Evolutionary conservation across 1,140 invertebrate genomes (phyloP).

Genomic region (Cotesia typhae): DNA sequence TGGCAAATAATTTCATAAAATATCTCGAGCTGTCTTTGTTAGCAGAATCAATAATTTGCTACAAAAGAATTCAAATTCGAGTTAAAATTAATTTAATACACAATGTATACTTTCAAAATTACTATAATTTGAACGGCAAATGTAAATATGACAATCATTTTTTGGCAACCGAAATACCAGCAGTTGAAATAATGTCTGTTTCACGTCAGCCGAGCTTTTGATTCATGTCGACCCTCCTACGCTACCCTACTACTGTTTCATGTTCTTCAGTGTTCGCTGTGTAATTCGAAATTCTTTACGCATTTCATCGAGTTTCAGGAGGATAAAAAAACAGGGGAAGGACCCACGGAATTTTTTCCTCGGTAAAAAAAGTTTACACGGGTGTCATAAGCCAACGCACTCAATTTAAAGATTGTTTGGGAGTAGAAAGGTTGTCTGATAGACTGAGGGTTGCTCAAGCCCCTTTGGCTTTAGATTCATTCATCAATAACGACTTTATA

Average conservation of each 20-base stretch:
- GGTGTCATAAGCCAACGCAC: conserved; percentile 60
- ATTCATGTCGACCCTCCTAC: conserved; percentile 46
- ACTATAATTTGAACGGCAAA: neutral
- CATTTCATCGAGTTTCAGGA: conserved; percentile 48
- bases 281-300: conserved; percentile 50
- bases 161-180: neutral
- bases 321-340: conserved; percentile 48
- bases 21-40: neutral
- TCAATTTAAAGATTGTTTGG: conserved; percentile 62
- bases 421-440: conserved; percentile 39
- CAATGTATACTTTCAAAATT: too few relatives aligned
- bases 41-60: neutral
- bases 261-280: conserved; percentile 8
- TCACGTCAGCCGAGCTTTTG: conserved; percentile 48
- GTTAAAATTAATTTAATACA: too few relatives aligned
- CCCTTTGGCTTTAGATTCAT: conserved; percentile 32
- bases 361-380: conserved; percentile 55
- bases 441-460: conserved; percentile 40
- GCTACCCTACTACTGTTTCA: neutral
- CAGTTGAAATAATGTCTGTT: conserved; percentile 47
- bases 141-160: neutral
- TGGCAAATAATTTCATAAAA: conserved; percentile 16
- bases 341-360: conserved; percentile 19
- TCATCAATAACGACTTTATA: conserved; percentile 47
- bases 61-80: too few relatives aligned